Evolutionary conservation across 1,140 invertebrate species (phyloP), one percentile per base, ranked within the genome.

Genomic region (Pogonus chalceus): DNA sequence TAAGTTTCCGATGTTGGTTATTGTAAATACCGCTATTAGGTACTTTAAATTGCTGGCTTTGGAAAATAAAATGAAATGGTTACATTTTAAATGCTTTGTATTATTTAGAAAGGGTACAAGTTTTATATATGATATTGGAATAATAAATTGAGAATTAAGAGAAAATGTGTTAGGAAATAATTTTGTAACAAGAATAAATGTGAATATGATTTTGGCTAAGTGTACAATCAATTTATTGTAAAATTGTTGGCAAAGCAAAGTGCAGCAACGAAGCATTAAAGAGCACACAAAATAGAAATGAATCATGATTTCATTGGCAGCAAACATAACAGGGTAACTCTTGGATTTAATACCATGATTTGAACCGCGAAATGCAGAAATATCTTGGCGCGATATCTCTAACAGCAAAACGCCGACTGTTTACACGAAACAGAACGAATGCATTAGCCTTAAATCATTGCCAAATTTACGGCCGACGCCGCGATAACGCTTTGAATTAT

Each of bases 401-500:
- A 37, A 21, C 35, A 51, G 24, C 35, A 21, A 31, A 20, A 51
- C 31, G 52, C 20, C 53, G 50, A 24, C 50, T 56, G 57, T 53
- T 43, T 53, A 58, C 57, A 56, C 57, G 46, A 53, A 58, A 59
- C 55, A 58, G 54, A 57, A 53, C 26, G 49, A 56, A 61, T 53
- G 57, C 46, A 56, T 61, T 61, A 56, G 56, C 60, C 55, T 52
- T 62, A 62, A 62, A 62, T 62, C 60, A 62, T 60, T 56, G 35
- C 58, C 58, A 55, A 59, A 61, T 61, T 61, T 61, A 61, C 60
- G 60, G 56, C 47, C 53, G 58, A 51, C 55, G 56, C 58, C 53
- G 56, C 60, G 60, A 62, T 62, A 62, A 60, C 60, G 54, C 50
- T 62, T 62, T 62, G 58, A 60, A 62, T 62, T 62, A 62, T 62